Evolutionary conservation across 2,113 vertebrate genomes (phyloP).

Genomic region (Scytalopus superciliaris): DNA sequence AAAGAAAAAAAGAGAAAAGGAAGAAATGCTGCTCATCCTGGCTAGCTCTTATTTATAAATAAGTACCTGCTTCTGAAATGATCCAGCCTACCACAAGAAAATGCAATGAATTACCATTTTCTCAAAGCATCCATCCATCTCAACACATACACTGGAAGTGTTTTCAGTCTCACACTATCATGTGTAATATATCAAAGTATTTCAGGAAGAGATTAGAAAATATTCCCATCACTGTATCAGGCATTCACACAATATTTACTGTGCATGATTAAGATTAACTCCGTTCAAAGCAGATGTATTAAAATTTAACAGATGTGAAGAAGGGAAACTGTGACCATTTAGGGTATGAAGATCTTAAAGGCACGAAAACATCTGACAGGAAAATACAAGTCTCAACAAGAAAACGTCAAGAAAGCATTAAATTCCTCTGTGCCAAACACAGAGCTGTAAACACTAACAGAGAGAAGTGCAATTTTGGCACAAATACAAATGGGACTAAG

Average conservation of each 20-base stretch:
- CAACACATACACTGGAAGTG: not conserved
- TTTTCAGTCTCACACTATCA: not conserved
- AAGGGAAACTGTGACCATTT: not conserved
- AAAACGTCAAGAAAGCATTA: constrained; percentile 3
- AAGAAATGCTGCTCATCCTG: not conserved
- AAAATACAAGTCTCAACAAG: constrained; percentile 11
- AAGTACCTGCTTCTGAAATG: not conserved
- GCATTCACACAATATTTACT: not conserved
- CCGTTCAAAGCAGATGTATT: not conserved
- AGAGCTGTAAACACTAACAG: constrained; percentile 15
- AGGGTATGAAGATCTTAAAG: not conserved
- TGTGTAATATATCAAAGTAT: not conserved
- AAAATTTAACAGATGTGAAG: not conserved
- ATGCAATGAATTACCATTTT: not conserved
- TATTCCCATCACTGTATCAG: not conserved
- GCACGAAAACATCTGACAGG: constrained; percentile 6
- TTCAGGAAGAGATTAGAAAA: not conserved
- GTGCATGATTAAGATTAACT: not conserved
- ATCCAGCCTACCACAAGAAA: not conserved
- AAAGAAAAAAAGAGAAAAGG: not conserved
- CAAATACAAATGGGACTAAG: not conserved
- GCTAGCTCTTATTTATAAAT: not conserved
- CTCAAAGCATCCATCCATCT: not conserved
- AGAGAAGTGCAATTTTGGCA: not conserved
- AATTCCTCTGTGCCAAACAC: not conserved